phyloP scores from a whole-genome alignment of 2,797 vertebrate genomes.

The Tiaroga cobitis region DNA sequence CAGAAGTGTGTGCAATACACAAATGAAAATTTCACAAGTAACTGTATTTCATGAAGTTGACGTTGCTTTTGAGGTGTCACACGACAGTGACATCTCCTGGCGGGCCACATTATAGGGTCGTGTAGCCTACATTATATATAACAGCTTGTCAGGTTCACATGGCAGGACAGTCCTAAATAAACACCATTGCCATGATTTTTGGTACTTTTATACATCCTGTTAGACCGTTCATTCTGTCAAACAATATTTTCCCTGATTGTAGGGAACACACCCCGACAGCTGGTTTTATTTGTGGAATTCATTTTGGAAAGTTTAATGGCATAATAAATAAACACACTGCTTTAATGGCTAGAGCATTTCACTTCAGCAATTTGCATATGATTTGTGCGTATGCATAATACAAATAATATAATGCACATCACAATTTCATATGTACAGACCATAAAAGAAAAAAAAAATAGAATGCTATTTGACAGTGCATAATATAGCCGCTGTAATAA shows the following conservation, averaged over 20 bases:
- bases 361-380: constrained; percentile 17
- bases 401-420: constrained; percentile 20
- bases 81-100: constrained; percentile 62
- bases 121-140: neutral
- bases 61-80: constrained; percentile 47
- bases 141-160: neutral
- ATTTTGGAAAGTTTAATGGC: constrained; percentile 7
- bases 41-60: neutral
- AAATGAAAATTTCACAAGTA: neutral
- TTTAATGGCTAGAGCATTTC: constrained; percentile 11
- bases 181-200: neutral
- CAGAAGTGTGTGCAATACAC: neutral
- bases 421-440: constrained; percentile 19
- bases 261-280: constrained; percentile 4
- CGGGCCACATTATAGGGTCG: constrained; percentile 12
- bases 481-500: constrained; percentile 21
- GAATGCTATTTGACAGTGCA: constrained; percentile 9
- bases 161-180: neutral
- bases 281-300: constrained; percentile 10
- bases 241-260: neutral
- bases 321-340: constrained; percentile 17
- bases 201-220: neutral
- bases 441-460: neutral
- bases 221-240: neutral
- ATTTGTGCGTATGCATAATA: constrained; percentile 23